A percentile compares a stretch with the other conserved stretches of the same genome.
phyloP scores from a whole-genome alignment of 2,888 invertebrate species.

The Synanthedon formicaeformis region DNA sequence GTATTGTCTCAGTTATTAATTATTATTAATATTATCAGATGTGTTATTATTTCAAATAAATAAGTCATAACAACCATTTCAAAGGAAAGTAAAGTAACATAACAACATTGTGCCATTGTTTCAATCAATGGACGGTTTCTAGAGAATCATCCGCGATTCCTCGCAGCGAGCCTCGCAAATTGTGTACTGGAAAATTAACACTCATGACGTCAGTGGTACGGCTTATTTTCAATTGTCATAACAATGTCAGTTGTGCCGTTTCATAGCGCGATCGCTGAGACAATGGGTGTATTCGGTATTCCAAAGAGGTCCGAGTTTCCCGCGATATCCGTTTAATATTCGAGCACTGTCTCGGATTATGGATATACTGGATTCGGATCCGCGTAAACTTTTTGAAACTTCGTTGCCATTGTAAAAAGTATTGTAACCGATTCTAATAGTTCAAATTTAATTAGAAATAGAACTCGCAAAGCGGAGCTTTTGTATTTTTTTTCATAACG shows the following conservation, averaged over 20 bases:
- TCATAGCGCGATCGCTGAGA: conserved; percentile 9
- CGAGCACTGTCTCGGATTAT: conserved; percentile 35
- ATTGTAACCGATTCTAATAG: background rate
- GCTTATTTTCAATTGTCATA: background rate
- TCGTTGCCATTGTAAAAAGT: conserved; percentile 8
- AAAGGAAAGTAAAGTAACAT: conserved; percentile 9
- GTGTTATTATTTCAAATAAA: conserved; percentile 1
- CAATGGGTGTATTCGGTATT: conserved; percentile 46
- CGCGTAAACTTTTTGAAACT: conserved; percentile 17
- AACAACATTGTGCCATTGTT: conserved; percentile 5
- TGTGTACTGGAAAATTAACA: background rate
- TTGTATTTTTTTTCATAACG: too few species aligned
- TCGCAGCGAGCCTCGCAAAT: background rate
- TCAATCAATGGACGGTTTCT: background rate
- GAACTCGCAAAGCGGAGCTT: too few species aligned
- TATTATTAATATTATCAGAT: background rate
- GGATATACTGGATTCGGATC: conserved; percentile 16
- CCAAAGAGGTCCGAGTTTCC: conserved; percentile 37
- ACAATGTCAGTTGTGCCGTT: background rate
- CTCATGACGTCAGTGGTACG: background rate
- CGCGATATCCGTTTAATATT: conserved; percentile 49
- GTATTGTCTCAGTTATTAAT: too few species aligned
- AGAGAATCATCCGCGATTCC: background rate
- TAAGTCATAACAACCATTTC: conserved; percentile 5
- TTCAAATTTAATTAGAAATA: background rate